These are phyloP conservation scores for Phylloscopus trochiloides DNA, from an alignment of 2,113 vertebrate species.

Conservation along the genomic window DNA sequence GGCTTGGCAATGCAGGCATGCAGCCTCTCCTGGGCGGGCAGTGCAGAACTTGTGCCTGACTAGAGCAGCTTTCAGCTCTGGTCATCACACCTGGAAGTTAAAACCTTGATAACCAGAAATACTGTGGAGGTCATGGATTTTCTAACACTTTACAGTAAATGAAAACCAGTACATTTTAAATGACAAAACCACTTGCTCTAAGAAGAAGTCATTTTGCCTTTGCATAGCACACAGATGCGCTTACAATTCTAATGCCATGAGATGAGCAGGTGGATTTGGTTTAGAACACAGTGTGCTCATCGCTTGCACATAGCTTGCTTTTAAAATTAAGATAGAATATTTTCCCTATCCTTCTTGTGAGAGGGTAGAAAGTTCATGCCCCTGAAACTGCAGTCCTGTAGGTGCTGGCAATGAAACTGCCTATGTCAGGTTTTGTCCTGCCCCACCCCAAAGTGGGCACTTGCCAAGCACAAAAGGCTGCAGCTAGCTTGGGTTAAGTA, in stretches of 20 bases:
- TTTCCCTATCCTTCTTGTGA: background rate
- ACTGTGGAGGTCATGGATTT: background rate
- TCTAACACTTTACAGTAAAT: background rate
- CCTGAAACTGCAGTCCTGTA: background rate
- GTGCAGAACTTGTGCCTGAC: background rate
- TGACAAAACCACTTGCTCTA: background rate
- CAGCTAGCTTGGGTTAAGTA: background rate
- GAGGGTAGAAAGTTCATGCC: background rate
- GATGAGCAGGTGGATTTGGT: background rate
- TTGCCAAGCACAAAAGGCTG: background rate
- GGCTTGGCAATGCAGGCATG: accelerated
- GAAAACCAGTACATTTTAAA: background rate
- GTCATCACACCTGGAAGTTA: background rate
- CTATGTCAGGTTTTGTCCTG: background rate
- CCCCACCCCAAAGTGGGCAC: accelerated
- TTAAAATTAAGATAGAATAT: background rate
- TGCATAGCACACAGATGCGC: background rate
- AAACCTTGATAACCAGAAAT: background rate
- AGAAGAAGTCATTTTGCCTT: background rate
- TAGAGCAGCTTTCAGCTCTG: background rate
- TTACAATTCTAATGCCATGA: background rate
- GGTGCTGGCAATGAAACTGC: background rate
- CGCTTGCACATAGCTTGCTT: background rate
- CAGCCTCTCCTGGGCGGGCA: background rate
- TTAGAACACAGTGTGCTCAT: background rate